phyloP scores from a whole-genome alignment of 2,888 invertebrate genomes.

The Drosophila helvetica region DNA sequence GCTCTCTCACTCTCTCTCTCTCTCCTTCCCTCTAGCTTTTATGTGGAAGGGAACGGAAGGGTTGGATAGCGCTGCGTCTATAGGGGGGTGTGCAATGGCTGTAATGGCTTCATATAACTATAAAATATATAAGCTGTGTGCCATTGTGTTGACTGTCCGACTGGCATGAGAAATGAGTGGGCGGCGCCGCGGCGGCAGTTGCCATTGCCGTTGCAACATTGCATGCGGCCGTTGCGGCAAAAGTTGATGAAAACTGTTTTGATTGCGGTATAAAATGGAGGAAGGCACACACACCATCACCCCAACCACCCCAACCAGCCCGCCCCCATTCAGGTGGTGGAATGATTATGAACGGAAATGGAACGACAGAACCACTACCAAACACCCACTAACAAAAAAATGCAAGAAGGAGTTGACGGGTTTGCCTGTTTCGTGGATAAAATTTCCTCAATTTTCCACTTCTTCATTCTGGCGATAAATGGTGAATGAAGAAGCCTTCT shows the following conservation, averaged over 20 bases:
- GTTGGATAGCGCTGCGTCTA: slow-evolving; percentile 5
- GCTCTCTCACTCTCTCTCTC: slow-evolving; percentile 5
- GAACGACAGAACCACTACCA: slow-evolving; percentile 10
- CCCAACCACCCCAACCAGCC: neutral
- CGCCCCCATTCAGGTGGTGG: neutral
- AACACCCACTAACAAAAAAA: neutral
- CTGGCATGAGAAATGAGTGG: slow-evolving; percentile 25
- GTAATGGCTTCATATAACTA: slow-evolving; percentile 63
- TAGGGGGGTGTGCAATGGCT: slow-evolving; percentile 26
- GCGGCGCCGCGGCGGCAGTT: neutral
- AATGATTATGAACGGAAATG: slow-evolving; percentile 45
- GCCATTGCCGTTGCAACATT: slow-evolving; percentile 17
- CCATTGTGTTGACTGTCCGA: slow-evolving; percentile 48
- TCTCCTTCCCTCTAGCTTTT: neutral
- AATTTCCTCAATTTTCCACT: neutral
- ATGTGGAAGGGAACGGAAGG: neutral
- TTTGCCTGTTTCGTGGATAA: slow-evolving; percentile 23
- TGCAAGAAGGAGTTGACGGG: neutral
- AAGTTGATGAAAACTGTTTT: slow-evolving; percentile 59
- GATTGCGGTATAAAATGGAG: slow-evolving; percentile 42
- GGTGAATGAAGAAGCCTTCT: neutral
- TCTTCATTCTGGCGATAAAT: neutral
- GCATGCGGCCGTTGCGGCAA: slow-evolving; percentile 56
- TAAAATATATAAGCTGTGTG: slow-evolving; percentile 65
- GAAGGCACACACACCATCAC: neutral